Conservation (phyloP, 2,888 invertebrate species). For the Rhamphomyia laevipes region DNA sequence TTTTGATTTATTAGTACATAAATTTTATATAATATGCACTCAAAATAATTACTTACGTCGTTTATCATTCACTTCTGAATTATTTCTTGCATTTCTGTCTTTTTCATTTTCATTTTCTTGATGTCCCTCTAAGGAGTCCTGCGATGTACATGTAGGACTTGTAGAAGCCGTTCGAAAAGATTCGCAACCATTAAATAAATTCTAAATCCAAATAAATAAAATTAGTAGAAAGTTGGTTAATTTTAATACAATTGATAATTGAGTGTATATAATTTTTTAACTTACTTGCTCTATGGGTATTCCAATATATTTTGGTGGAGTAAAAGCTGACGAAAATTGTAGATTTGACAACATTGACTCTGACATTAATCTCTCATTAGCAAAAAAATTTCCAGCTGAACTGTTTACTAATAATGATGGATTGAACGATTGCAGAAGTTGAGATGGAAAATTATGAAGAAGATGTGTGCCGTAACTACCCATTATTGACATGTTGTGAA, state of each 20-base stretch:
- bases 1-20: too few relatives aligned
- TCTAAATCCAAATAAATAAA: conserved; percentile 19
- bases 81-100: conserved; percentile 39
- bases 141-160: conserved; percentile 48
- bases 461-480: conserved; percentile 55
- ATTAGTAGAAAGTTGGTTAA: not conserved
- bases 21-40: not conserved
- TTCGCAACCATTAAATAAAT: conserved; percentile 36
- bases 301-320: conserved; percentile 53
- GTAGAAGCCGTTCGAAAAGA: conserved; percentile 46
- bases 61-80: conserved; percentile 42
- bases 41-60: conserved; percentile 41
- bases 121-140: conserved; percentile 47
- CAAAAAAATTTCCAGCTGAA: conserved; percentile 31
- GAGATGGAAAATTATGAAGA: conserved; percentile 58
- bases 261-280: not conserved
- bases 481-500: conserved; percentile 52
- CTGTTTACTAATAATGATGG: conserved; percentile 42
- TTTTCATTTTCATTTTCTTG: conserved; percentile 46
- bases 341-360: conserved; percentile 50
- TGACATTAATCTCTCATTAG: conserved; percentile 40
- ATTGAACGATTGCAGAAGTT: conserved; percentile 56
- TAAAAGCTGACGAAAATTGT: conserved; percentile 58
- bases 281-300: conserved; percentile 38
- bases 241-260: not conserved